Base-by-base conservation (phyloP, 2,797 vertebrate species). In the Chaenodraco wilsoni region DNA sequence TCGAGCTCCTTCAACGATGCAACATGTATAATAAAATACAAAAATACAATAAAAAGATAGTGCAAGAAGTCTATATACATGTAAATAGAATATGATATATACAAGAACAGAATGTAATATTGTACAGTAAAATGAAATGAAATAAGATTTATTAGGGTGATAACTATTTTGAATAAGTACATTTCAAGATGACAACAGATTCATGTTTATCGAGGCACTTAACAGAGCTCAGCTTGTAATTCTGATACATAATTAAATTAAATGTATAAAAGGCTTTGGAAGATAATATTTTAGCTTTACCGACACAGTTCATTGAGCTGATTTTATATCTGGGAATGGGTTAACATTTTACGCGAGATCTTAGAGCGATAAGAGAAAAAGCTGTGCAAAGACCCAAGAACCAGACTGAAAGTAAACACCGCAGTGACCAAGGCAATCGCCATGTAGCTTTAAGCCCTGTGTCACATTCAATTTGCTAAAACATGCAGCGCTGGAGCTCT, bases 381-480 rank as follows among this genome's bases (percentile, higher is more conserved):
- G 40, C 48, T 5, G 51, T 52, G 49, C 44, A 74, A 83, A 76
- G 69, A 66, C 31, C 62, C 55, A 45, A 74, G 65, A 74, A 49
- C 50, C 57, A 54, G 70, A 31, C 19, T 41, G 33, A 69, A 84
- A 62, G 84, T 65, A 83, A 87, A 89, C 73, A 82, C 71, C 55
- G 40, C 63, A 13, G 65, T 59, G 85, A 88, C 81, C 85, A 84
- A 88, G 74, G 74, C 67, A 75, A 72, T 66, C 13, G 56, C 50
- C 0, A 58, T 23, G 75, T 55, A 56, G 83, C 78, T 85, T 84
- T 72, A 56, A 86, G 72, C 74, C 72, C 65, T 50, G 60, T 76
- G 88, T 88, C 88, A 82, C 68, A 74, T 79, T 86, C 58, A 65
- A 77, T 73, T 67, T 77, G 76, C 74, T 69, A 71, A 88, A 86